These are phyloP conservation scores for Eleginops maclovinus DNA, from an alignment of 2,113 vertebrate species.

Conservation along the genomic window DNA sequence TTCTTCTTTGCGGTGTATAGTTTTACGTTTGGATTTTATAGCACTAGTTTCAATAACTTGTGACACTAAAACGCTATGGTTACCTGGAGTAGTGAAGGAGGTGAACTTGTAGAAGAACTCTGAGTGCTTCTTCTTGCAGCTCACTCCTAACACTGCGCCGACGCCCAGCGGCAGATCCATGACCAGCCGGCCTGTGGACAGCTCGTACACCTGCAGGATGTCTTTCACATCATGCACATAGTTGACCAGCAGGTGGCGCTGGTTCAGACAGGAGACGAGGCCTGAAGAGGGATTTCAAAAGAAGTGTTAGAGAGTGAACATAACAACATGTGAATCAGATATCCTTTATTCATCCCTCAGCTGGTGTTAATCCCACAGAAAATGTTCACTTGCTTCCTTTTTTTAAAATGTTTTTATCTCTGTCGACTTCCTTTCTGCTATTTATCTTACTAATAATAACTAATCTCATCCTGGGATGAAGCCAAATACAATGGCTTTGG, in stretches of 20 bases:
- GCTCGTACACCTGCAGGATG: slow-evolving; percentile 79
- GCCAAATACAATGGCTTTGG: background rate
- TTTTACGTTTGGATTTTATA: background rate
- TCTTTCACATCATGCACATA: slow-evolving; percentile 85
- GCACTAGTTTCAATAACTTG: background rate
- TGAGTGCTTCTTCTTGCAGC: slow-evolving; percentile 83
- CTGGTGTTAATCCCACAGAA: background rate
- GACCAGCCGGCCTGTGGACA: slow-evolving; percentile 67
- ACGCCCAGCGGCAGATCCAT: slow-evolving; percentile 79
- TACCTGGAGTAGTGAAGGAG: slow-evolving; percentile 84
- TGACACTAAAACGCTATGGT: background rate
- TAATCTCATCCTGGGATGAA: background rate
- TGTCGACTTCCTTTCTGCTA: background rate
- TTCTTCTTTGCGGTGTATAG: too few species aligned
- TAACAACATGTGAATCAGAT: background rate
- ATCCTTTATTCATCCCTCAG: background rate
- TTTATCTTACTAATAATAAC: background rate
- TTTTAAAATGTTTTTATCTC: background rate
- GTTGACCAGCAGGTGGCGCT: slow-evolving; percentile 82
- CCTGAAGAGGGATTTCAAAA: slow-evolving; percentile 48
- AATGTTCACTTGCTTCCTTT: background rate
- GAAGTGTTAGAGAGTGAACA: background rate
- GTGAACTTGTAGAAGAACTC: slow-evolving; percentile 87
- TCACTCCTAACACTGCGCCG: slow-evolving; percentile 80
- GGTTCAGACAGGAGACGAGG: slow-evolving; percentile 81